Evolutionary conservation across 2,888 invertebrate genomes (phyloP).

Genomic region (Polydrusus cervinus): DNA sequence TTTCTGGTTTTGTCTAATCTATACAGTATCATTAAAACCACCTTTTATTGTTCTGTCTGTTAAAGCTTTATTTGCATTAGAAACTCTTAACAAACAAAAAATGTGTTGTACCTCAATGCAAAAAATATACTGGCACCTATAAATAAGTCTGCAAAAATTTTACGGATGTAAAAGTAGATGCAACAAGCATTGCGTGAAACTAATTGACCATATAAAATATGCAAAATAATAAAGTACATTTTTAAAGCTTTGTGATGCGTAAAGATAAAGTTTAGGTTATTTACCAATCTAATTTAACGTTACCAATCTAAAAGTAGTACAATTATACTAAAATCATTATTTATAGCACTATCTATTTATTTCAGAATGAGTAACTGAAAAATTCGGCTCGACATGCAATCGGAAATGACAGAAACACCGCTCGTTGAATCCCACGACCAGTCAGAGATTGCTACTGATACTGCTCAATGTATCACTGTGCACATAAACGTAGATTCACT

Average conservation of each 20-base stretch:
- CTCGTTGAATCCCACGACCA: background rate
- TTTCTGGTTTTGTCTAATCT: no score
- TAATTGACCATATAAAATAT: constrained; percentile 3
- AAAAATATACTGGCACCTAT: no score
- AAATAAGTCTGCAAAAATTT: background rate
- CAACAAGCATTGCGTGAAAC: background rate
- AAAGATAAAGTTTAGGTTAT: constrained; percentile 19
- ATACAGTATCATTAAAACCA: no score
- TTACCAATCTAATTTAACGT: background rate
- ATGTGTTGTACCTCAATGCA: no score
- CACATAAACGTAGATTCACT: background rate
- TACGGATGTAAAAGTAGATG: constrained; percentile 25
- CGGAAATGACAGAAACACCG: constrained; percentile 30
- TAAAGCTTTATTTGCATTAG: no score
- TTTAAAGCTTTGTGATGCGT: constrained; percentile 16
- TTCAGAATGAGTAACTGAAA: constrained; percentile 37
- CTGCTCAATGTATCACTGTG: background rate
- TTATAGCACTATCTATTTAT: constrained; percentile 31
- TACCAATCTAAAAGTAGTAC: constrained; percentile 22
- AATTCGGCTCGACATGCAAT: constrained; percentile 24
- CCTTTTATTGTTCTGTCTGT: no score
- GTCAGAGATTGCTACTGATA: constrained; percentile 6
- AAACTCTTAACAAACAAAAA: no score
- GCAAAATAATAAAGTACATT: constrained; percentile 7
- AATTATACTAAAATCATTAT: constrained; percentile 16